Evolutionary conservation across 2,797 vertebrate species (phyloP), one percentile per base, ranked within the genome.

Genomic region (Phyllotis vaccarum): DNA sequence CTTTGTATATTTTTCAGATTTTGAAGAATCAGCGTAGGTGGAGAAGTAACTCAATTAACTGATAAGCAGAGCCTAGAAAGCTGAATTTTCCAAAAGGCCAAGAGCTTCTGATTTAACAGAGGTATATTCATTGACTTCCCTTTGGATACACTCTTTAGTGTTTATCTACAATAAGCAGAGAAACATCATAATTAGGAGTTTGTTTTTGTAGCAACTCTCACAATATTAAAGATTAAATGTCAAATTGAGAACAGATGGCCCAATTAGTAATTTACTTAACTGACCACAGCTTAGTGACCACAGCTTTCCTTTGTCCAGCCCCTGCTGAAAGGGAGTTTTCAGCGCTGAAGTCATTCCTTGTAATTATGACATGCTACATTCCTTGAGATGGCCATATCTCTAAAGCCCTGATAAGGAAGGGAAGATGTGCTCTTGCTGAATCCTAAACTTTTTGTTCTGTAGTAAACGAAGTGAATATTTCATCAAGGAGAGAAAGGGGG

Each of bases 201-300:
- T 64, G 78, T 95, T 95, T 97, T 97, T 91, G 54, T 90, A 97
- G 93, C 34, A 97, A 97, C 78, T 78, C 1, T 95, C 64, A 78
- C 96, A 68, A 89, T 93, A 97, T 94, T 98, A 96, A 97, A 98
- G 97, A 94, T 96, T 96, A 97, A 97, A 98, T 96, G 95, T 91
- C 97, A 97, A 94, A 95, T 97, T 98, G 98, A 98, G 94, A 98
- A 98, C 98, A 96, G 94, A 96, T 95, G 95, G 89, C 82, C 62
- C 98, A 98, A 98, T 98, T 98, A 97, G 95, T 98, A 96, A 96
- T 98, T 98, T 98, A 95, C 96, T 97, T 96, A 98, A 97, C 96
- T 66, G 92, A 98, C 96, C 97, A 92, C 95, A 95, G 96, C 93
- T 96, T n/a, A 40, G 83, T 95, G 98, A 97, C 97, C 97, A 97